Percentiles rank a stretch among this genome's conserved stretches.
These are phyloP conservation scores for Dicentrarchus labrax DNA, from an alignment of 2,113 vertebrate species.

Conservation along the genomic window DNA sequence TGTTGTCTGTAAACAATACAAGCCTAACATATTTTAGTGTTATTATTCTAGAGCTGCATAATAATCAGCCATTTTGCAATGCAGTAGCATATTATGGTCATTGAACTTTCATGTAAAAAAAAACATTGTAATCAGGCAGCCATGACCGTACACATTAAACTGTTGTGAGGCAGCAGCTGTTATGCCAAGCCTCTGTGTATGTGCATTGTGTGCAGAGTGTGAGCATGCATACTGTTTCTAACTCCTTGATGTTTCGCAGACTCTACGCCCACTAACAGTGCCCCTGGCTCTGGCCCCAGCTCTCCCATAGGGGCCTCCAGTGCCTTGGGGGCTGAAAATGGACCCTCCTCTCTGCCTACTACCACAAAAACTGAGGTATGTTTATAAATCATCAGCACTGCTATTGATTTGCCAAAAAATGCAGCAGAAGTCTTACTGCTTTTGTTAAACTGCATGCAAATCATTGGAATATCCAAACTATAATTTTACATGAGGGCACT, in stretches of 20 bases:
- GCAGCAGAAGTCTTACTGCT: not conserved
- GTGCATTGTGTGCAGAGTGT: constrained; percentile 50
- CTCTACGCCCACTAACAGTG: constrained; percentile 92
- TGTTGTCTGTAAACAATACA: constrained; percentile 11
- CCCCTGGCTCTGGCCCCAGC: constrained; percentile 94
- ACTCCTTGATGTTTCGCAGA: constrained; percentile 84
- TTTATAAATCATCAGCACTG: constrained; percentile 30
- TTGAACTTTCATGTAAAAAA: constrained; percentile 37
- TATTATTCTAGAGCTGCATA: constrained; percentile 1
- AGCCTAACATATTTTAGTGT: not conserved
- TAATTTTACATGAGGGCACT: constrained; percentile 24
- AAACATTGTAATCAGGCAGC: constrained; percentile 46
- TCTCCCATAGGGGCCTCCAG: constrained; percentile 94
- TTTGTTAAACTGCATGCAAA: constrained; percentile 11
- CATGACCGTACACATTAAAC: constrained; percentile 48
- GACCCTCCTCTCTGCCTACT: constrained; percentile 88
- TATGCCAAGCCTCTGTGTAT: constrained; percentile 35
- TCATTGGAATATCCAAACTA: constrained; percentile 34
- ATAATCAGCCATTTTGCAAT: constrained; percentile 18
- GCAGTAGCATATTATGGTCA: constrained; percentile 29
- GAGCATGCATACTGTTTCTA: constrained; percentile 48
- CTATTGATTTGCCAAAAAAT: constrained; percentile 29
- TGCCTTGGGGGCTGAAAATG: constrained; percentile 91
- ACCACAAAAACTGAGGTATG: constrained; percentile 93
- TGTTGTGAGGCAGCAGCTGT: constrained; percentile 58